phyloP scores from a whole-genome alignment of 2,888 invertebrate species.

The Dichetophora obliterata region DNA sequence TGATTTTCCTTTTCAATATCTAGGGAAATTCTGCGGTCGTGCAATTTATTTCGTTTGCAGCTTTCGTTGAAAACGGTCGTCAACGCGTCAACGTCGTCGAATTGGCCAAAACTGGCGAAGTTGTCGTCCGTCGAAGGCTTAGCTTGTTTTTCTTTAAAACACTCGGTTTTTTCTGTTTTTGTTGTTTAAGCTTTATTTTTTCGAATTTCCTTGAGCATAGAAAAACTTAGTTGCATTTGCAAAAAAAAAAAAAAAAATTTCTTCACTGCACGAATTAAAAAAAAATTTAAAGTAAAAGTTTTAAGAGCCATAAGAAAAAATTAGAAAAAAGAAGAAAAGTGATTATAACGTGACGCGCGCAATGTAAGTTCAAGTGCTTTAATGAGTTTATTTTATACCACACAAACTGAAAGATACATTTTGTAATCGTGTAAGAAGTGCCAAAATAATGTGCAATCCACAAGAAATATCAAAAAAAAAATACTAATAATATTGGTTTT shows the following conservation, averaged over 20 bases:
- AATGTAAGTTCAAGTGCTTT: no score
- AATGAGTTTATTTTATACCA: no score
- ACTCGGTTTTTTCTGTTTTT: slow-evolving; percentile 1
- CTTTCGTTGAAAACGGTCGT: slow-evolving; percentile 67
- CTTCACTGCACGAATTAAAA: no score
- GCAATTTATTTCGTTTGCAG: slow-evolving; percentile 67
- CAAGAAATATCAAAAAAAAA: no score
- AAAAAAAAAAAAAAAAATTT: not conserved
- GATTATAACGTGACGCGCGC: no score
- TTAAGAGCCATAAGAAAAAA: not conserved
- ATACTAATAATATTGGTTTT: no score
- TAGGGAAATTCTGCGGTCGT: slow-evolving; percentile 52
- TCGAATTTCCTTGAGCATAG: not conserved
- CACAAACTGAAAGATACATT: no score
- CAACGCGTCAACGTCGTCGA: slow-evolving; percentile 44
- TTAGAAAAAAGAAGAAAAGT: not conserved
- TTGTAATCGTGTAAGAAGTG: no score
- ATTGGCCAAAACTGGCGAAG: not conserved
- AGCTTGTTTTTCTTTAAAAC: not conserved
- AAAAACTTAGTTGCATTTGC: not conserved
- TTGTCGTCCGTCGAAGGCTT: slow-evolving; percentile 16
- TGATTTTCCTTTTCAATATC: slow-evolving; percentile 47
- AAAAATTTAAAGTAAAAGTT: no score
- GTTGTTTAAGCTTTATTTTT: slow-evolving; percentile 3
- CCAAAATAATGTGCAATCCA: no score